phyloP scores from a whole-genome alignment of 2,797 vertebrate genomes.

The Acrossocheilus fasciatus region DNA sequence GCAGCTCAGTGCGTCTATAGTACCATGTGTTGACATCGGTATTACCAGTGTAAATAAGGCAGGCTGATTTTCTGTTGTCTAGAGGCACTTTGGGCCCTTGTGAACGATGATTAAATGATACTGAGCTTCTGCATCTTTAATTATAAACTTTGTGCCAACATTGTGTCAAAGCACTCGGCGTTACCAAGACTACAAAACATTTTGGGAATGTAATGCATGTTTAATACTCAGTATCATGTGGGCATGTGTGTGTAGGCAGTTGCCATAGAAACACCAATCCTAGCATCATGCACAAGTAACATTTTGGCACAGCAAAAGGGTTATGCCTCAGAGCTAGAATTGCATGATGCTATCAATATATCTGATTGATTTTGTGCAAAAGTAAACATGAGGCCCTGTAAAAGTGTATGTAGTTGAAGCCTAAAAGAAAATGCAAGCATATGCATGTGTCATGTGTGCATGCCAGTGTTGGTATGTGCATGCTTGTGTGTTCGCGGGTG shows the following conservation, averaged over 20 bases:
- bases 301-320: conserved; percentile 67
- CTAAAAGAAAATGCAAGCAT: background rate
- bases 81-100: background rate
- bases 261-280: conserved; percentile 77
- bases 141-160: conserved; percentile 62
- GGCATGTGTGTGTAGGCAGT: conserved; percentile 78
- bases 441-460: conserved; percentile 12
- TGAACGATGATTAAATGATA: conserved; percentile 28
- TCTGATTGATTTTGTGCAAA: conserved; percentile 47
- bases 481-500: conserved; percentile 35
- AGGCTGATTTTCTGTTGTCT: conserved; percentile 13
- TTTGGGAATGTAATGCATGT: conserved; percentile 66
- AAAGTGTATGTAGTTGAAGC: background rate
- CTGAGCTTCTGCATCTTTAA: conserved; percentile 57
- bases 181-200: conserved; percentile 63
- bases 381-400: background rate
- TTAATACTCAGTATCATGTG: conserved; percentile 71
- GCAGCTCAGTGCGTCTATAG: background rate
- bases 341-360: conserved; percentile 64
- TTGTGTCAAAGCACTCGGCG: conserved; percentile 53
- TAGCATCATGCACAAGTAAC: conserved; percentile 75
- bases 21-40: background rate
- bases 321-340: conserved; percentile 57
- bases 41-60: conserved; percentile 13
- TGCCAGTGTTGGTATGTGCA: conserved; percentile 30